These are phyloP conservation scores for Pinna nobilis DNA, from an alignment of 1,140 invertebrate genomes.

Conservation along the genomic window DNA sequence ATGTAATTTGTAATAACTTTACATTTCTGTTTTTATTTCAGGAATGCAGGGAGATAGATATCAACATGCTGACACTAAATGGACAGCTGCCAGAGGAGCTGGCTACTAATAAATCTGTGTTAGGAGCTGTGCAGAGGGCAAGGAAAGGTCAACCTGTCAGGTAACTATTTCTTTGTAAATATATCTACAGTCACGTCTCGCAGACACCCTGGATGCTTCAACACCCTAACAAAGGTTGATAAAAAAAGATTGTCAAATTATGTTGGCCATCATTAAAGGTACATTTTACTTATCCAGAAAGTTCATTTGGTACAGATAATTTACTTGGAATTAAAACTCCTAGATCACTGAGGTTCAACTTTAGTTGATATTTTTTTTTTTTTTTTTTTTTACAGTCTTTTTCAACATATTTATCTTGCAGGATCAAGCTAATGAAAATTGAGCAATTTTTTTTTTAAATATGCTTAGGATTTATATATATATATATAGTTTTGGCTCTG, in stretches of 20 bases:
- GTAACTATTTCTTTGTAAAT: conserved; percentile 28
- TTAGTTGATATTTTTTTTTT: too few species aligned
- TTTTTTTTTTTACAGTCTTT: too few species aligned
- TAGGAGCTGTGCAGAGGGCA: conserved; percentile 49
- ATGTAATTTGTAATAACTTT: neutral
- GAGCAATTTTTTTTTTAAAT: too few species aligned
- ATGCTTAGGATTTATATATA: too few species aligned
- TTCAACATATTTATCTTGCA: too few species aligned
- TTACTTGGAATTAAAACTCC: neutral
- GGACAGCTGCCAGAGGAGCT: conserved; percentile 57
- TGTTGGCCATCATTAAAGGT: neutral
- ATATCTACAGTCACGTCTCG: neutral
- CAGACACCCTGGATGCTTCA: neutral
- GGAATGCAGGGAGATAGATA: conserved; percentile 51
- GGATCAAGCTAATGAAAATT: too few species aligned
- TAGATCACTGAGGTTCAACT: neutral
- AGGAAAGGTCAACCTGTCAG: conserved; percentile 40
- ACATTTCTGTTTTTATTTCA: conserved; percentile 23
- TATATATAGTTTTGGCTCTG: too few species aligned
- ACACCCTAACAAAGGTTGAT: neutral
- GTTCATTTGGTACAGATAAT: neutral
- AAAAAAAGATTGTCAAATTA: neutral
- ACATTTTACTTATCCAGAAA: neutral
- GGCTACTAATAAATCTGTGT: conserved; percentile 48
- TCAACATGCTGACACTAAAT: conserved; percentile 54